Base-by-base conservation (phyloP, 2,888 invertebrate species). In the Pyrochroa serraticornis region DNA sequence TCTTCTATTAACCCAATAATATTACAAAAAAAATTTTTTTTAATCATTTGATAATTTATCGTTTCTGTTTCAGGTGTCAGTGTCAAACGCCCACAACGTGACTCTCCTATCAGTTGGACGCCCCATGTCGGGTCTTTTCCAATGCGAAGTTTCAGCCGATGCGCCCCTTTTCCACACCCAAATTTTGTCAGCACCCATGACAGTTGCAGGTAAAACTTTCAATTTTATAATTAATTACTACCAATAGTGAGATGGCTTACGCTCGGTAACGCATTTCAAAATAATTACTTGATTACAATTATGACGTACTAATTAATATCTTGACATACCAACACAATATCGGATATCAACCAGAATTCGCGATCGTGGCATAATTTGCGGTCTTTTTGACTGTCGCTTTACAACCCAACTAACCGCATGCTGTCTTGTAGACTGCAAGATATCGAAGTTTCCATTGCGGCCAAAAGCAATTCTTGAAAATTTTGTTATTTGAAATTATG, bases 141-240 rank as follows among this genome's bases (percentile, higher is more conserved):
- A 86, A 77, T 90, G 90, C 75, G 89, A 89, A 72, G 89, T 90
- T 49, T 87, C 89, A 0, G 89, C 88, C 0, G 90, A 89, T 68
- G 85, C 85, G 0, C 89, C 89, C 0, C 80, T 84, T 43, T 89
- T 88, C 75, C 88, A 89, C 77, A 89, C 89, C 0, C 83, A 84
- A 65, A 85, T 87, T 69, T 78, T 83, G 67, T 81, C 83, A 0
- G 85, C 87, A 3, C 82, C 82, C 6, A 85, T 89, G 75, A 85
- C 86, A 64, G 86, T 90, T 43, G 87, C 87, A 62, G 89, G 89
- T 89, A 74, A 82, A 85, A 74, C 9, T n/a, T 13, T 13, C 6
- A 2, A 3, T 6, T 10, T 10, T 35, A 33, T 7, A 33, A n/a
- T n/a, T n/a, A n/a, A n/a, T n/a, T n/a, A n/a, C n/a, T n/a, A n/a